Evolutionary conservation across 1,140 invertebrate genomes (phyloP), one percentile per base, ranked within the genome.

Genomic region (Phthorimaea operculella): DNA sequence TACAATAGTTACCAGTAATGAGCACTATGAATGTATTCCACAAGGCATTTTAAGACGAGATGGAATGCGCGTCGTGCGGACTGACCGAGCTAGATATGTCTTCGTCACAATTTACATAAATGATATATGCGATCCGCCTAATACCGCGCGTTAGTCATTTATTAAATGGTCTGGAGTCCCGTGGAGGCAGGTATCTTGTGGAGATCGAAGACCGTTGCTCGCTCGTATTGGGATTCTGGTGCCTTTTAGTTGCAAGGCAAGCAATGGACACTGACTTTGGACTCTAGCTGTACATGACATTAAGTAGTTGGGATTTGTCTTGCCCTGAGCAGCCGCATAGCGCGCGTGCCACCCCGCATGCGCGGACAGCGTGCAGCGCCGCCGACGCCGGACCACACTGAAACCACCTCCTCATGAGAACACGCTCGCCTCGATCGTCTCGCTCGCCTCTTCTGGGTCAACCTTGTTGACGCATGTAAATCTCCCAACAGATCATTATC

Each of bases 91-190:
- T 76, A 77, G 77, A 85, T 85, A 83, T 82, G 74, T 85, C 82
- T 85, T 85, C 82, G 82, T 85, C 82, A 83, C 63, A 83, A 85
- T 85, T 85, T 83, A 85, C 82, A 85, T 85, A 85, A 85, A 85
- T 85, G 82, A 85, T 85, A 75, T 83, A 85, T 85, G 75, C 63
- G 76, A 80, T 74, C 73, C 77, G 82, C 78, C 82, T 85, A 85
- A 85, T 83, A 63, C 76, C 58, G 76, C 58, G 71, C 70, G 52
- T 60, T 70, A 72, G 75, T 81, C 78, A 85, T 85, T 85, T 85
- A 82, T 85, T 72, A 85, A 74, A 69, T 67, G 56, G 66, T 63
- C 69, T 76, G 45, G 60, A 69, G 65, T 58, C 59, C 57, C 60
- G 68, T 66, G 64, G 67, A 63, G 64, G 59, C 63, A 62, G 59